Base-by-base conservation (phyloP, 1,140 invertebrate species). In the Panulirus ornatus region DNA sequence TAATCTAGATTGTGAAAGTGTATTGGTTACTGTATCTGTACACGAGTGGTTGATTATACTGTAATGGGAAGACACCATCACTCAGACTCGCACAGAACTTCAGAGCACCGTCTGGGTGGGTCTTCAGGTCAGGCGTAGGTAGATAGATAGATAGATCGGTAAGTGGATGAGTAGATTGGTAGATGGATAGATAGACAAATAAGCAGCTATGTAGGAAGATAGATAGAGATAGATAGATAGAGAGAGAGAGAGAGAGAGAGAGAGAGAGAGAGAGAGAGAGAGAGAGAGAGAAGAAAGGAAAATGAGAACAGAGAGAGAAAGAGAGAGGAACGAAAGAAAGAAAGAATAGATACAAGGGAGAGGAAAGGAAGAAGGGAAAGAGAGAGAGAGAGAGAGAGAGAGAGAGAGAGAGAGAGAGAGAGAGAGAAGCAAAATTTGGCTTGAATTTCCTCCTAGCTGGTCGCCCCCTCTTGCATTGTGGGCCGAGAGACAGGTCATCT, bases 151-250 rank as follows among this genome's bases (percentile, higher is more conserved):
- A n/a, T n/a, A n/a, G n/a, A n/a, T n/a, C n/a, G n/a, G n/a, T n/a
- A n/a, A n/a, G 40, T 30, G 40, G 70, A 71, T 30, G 40, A 36
- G 40, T 30, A 71, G 70, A 71, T 30, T 36, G 70, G 40, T 30
- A 71, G 70, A 71, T 30, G 40, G 70, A 73, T 34, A 73, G 70
- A 73, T 34, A 38, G 70, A 73, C 34, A 73, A 38, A 73, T 34
- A 73, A 38, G 42, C 34, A 73, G 70, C 36, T 34, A 73, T 34
- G 42, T 34, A 73, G 73, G 44, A 42, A 76, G 73, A 76, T n/a
- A 42, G 73, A 76, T n/a, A 42, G 73, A 76, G 38, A 42, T 34
- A 40, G 73, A 42, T 38, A 76, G 73, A 42, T 34, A 76, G 73
- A 40, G 73, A 76, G 73, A 76, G 34, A 5, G 8, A 42, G 42